Evolutionary conservation across 1,140 invertebrate species (phyloP).

Genomic region (Babylonia areolata): DNA sequence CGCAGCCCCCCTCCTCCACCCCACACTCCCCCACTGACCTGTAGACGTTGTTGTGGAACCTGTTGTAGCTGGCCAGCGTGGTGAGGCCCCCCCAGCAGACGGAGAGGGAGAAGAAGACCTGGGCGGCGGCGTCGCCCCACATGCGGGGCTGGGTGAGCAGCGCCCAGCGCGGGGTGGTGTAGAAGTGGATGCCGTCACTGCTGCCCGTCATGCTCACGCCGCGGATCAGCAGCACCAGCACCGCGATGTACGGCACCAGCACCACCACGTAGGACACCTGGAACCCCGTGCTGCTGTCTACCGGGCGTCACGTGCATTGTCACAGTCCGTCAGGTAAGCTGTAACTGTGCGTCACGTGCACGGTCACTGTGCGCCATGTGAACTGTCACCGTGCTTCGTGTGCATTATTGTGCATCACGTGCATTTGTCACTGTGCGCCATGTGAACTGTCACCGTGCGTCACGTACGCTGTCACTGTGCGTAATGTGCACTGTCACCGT

Average conservation of each 20-base stretch:
- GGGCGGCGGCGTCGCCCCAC: constrained; percentile 79
- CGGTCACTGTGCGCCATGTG: too few relatives aligned
- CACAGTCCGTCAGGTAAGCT: too few relatives aligned
- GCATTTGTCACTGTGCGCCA: too few relatives aligned
- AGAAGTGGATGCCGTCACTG: constrained; percentile 85
- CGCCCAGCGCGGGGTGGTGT: constrained; percentile 77
- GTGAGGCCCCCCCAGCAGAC: constrained; percentile 79
- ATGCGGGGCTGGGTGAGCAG: constrained; percentile 74
- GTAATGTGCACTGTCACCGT: too few relatives aligned
- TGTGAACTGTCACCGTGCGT: too few relatives aligned
- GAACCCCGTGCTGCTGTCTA: too few relatives aligned
- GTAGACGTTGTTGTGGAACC: constrained; percentile 80
- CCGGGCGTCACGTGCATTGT: too few relatives aligned
- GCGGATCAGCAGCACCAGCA: constrained; percentile 90
- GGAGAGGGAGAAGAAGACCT: constrained; percentile 80
- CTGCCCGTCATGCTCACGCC: constrained; percentile 94
- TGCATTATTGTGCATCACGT: too few relatives aligned
- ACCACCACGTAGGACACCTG: constrained; percentile 84
- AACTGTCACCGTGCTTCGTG: too few relatives aligned
- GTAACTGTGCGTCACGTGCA: too few relatives aligned
- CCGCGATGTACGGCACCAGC: constrained; percentile 91
- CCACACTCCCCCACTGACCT: constrained; percentile 67
- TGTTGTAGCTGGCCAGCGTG: constrained; percentile 80
- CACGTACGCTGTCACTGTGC: too few relatives aligned
- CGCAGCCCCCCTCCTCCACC: neutral